phyloP scores from a whole-genome alignment of 1,140 invertebrate species.

The Octopus bimaculoides region DNA sequence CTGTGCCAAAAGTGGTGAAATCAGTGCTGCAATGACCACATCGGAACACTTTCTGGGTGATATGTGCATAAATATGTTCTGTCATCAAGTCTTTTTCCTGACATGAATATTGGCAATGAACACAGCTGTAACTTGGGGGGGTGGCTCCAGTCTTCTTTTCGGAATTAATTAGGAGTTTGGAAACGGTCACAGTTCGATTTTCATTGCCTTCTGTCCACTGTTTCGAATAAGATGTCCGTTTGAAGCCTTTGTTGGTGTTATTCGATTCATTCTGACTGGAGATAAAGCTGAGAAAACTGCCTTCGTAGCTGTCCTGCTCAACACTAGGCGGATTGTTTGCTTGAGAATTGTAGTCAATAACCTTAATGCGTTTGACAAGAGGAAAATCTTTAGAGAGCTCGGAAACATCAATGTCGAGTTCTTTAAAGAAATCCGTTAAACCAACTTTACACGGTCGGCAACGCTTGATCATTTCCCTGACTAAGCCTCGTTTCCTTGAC shows the following conservation, averaged over 20 bases:
- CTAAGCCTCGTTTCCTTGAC: neutral
- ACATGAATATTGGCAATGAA: conserved; percentile 1
- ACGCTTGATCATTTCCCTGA: neutral
- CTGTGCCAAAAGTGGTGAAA: neutral
- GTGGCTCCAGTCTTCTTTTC: neutral
- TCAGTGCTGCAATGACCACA: neutral
- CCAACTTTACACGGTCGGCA: conserved; percentile 5
- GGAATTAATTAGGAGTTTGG: neutral
- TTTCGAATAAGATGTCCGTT: neutral
- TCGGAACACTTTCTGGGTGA: neutral
- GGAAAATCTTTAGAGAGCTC: conserved; percentile 5
- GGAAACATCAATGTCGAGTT: conserved; percentile 3
- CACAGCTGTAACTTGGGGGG: neutral
- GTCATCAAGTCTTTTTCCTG: neutral
- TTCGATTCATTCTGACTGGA: neutral
- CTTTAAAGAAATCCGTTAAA: neutral
- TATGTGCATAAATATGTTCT: conserved; percentile 4
- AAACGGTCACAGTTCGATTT: neutral
- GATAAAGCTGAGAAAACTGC: conserved; percentile 2
- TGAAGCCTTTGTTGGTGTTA: neutral
- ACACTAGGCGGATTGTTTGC: neutral
- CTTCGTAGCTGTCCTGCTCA: conserved; percentile 6
- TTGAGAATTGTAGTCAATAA: conserved; percentile 7
- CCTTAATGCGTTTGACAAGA: conserved; percentile 2
- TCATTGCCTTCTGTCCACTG: conserved; percentile 2